phyloP scores from a whole-genome alignment of 2,888 invertebrate species.

The Rhamnusium bicolor region DNA sequence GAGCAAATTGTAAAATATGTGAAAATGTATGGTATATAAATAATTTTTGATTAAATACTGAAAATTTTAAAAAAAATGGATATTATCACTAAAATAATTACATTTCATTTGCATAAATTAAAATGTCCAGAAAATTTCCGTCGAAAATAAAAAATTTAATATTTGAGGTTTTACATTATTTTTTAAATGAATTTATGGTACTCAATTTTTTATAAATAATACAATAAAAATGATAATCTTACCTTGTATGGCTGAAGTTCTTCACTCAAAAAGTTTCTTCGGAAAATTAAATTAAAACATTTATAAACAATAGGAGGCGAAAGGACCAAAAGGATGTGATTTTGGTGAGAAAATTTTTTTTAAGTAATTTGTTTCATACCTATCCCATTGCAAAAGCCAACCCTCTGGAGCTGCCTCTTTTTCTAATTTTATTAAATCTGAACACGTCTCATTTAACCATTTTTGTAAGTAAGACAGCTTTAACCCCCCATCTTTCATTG shows the following conservation, averaged over 20 bases:
- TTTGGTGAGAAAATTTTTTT: conserved; percentile 12
- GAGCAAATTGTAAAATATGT: no score
- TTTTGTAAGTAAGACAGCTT: conserved; percentile 75
- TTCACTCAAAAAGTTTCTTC: conserved; percentile 15
- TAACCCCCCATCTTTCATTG: conserved; percentile 77
- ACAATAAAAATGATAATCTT: conserved; percentile 39
- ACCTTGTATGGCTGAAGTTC: conserved; percentile 40
- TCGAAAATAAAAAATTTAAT: no score
- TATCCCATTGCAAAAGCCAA: conserved; percentile 84
- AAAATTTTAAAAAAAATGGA: no score
- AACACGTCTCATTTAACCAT: conserved; percentile 76
- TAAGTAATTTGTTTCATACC: conserved; percentile 73
- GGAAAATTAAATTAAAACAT: conserved; percentile 27
- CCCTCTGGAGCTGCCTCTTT: conserved; percentile 78
- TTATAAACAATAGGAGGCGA: conserved; percentile 23
- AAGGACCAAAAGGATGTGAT: conserved; percentile 21
- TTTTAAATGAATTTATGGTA: not conserved
- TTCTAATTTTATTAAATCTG: conserved; percentile 77
- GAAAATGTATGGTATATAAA: no score
- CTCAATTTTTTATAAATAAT: conserved; percentile 8
- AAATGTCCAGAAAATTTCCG: no score
- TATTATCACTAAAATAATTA: no score
- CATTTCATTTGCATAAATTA: no score
- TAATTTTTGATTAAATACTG: no score
- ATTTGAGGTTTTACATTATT: no score